Conservation (phyloP, 2,888 invertebrate genomes). For the Periphyllus acericola region DNA sequence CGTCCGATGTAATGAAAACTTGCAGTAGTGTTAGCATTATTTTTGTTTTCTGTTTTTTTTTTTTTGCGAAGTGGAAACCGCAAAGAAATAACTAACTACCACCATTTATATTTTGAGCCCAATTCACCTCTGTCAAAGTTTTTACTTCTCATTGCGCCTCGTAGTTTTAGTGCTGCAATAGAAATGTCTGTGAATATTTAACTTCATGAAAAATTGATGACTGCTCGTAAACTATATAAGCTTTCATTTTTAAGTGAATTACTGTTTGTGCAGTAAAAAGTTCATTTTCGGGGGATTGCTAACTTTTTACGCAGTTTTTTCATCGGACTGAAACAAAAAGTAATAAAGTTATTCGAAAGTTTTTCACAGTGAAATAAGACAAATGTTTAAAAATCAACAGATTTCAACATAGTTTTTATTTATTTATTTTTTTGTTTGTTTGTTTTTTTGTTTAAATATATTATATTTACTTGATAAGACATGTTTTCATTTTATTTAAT, state of each 20-base stretch:
- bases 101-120: neutral
- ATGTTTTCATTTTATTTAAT: too few species aligned
- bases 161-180: neutral
- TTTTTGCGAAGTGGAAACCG: neutral
- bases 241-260: conserved; percentile 8
- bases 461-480: too few species aligned
- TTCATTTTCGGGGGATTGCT: neutral
- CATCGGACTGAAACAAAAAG: neutral
- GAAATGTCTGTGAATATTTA: neutral
- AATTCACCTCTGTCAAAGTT: neutral
- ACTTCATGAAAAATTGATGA: neutral
- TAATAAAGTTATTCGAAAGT: neutral
- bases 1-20: too few species aligned
- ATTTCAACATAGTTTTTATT: too few species aligned
- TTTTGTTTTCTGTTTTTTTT: too few species aligned
- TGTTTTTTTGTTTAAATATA: too few species aligned
- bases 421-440: too few species aligned
- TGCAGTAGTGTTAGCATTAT: too few species aligned
- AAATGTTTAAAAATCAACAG: too few species aligned
- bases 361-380: neutral
- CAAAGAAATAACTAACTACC: conserved; percentile 7
- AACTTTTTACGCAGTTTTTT: neutral
- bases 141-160: neutral
- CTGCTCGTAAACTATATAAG: neutral
- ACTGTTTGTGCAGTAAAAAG: neutral